Conservation (phyloP, 2,888 invertebrate species). For the Luperina testacea region DNA sequence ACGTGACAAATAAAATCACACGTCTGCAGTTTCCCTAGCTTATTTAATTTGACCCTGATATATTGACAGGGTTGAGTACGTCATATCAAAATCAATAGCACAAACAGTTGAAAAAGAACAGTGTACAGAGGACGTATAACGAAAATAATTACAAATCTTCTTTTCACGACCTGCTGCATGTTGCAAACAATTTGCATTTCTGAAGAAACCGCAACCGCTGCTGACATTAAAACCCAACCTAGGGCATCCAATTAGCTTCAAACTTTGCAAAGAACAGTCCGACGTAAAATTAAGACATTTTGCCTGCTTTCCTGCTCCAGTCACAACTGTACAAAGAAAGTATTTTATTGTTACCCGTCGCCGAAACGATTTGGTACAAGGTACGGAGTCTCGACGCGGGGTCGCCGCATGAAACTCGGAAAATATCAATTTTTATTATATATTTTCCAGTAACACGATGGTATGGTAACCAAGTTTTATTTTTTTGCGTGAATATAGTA, state of each 20-base stretch:
- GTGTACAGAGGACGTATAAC: background rate
- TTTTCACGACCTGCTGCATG: background rate
- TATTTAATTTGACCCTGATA: background rate
- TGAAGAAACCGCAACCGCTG: background rate
- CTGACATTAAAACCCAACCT: background rate
- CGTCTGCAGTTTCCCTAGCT: too few species aligned
- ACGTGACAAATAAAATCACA: too few species aligned
- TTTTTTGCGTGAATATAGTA: conserved; percentile 26
- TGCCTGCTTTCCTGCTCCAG: conserved; percentile 1
- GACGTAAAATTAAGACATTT: conserved; percentile 48
- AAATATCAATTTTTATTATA: conserved; percentile 62
- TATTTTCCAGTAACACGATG: conserved; percentile 44
- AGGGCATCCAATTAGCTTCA: conserved; percentile 4
- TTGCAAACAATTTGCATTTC: background rate
- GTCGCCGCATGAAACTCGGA: conserved; percentile 41
- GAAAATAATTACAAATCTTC: background rate
- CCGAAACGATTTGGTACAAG: conserved; percentile 63
- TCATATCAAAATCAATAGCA: background rate
- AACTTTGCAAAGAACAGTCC: conserved; percentile 17
- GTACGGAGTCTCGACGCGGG: conserved; percentile 42
- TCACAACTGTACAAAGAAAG: conserved; percentile 37
- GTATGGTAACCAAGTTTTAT: conserved; percentile 40
- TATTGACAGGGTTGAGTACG: background rate
- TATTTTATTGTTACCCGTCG: conserved; percentile 59
- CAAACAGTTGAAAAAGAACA: background rate